Base-by-base conservation (phyloP, 2,797 vertebrate species). In the Myotis myotis region DNA sequence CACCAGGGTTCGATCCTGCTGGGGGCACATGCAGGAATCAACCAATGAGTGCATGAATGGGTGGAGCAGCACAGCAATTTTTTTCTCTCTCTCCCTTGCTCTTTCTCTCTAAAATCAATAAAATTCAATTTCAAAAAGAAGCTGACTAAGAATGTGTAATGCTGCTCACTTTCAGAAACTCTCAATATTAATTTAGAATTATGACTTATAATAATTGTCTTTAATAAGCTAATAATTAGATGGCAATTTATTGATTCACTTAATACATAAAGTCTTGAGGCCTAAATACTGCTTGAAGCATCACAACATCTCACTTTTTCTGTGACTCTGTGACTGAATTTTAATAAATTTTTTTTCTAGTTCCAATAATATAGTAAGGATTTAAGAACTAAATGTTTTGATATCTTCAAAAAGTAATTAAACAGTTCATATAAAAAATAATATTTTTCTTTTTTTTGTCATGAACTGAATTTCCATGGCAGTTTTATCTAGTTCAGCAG, bases 381-480 rank as follows among this genome's bases (percentile, higher is more conserved):
- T 23, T 92, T 92, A 83, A 84, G 60, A 87, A 80, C 66, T 57
- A 79, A 92, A 89, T 81, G 7, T 7, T 85, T 87, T 96, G 71
- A 71, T 70, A 93, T 33, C 2, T 62, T 87, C 22, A 28, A 84
- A 96, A 93, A 3, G 5, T 64, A 94, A 80, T 75, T 3, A 8
- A 74, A 80, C 71, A 51, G 11, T 55, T 75, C 38, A 16, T 44
- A 30, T 47, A 16, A 8, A 82, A 79, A 93, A 71, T 57, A 88
- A 30, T 60, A 53, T 2, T 36, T 80, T 70, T 90, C 57, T 87
- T 13, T 72, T 62, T 70, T 19, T 47, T 23, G 6, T 64, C 80
- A 76, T 38, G 79, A 90, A 89, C 20, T 80, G 13, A 25, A 86
- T 86, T 79, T 20, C 9, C 12, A 41, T 36, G 11, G 8, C 17